phyloP scores from a whole-genome alignment of 1,140 invertebrate genomes.

The Caligus rogercresseyi region DNA sequence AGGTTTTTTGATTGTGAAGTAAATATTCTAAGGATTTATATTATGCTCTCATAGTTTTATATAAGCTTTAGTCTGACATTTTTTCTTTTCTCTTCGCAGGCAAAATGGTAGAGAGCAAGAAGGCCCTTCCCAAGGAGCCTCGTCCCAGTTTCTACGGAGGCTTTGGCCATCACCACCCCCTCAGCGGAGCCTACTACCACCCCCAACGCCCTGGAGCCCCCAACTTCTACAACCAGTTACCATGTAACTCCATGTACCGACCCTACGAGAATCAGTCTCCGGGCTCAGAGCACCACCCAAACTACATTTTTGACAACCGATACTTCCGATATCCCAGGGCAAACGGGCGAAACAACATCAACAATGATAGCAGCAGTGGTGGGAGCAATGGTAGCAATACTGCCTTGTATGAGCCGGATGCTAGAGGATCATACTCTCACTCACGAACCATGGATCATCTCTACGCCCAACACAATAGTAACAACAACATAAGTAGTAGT shows the following conservation, averaged over 20 bases:
- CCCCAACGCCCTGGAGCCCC: not conserved
- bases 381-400: not conserved
- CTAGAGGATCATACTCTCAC: too few species aligned
- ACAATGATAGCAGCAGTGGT: not conserved
- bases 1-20: too few species aligned
- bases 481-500: too few species aligned
- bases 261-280: not conserved
- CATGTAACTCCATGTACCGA: not conserved
- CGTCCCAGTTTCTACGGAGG: not conserved
- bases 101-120: conserved; percentile 21
- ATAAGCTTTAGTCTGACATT: too few species aligned
- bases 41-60: too few species aligned
- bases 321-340: not conserved
- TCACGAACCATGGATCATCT: too few species aligned
- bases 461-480: not conserved
- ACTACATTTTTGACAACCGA: not conserved
- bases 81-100: conserved; percentile 7
- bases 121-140: conserved; percentile 19
- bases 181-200: not conserved
- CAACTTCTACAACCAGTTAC: not conserved
- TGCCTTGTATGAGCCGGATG: too few species aligned
- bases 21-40: too few species aligned
- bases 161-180: not conserved
- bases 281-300: not conserved
- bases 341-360: not conserved